Base-by-base conservation (phyloP, 64 coral and sea anemone species). In the Catalaphyllia jardinei region DNA sequence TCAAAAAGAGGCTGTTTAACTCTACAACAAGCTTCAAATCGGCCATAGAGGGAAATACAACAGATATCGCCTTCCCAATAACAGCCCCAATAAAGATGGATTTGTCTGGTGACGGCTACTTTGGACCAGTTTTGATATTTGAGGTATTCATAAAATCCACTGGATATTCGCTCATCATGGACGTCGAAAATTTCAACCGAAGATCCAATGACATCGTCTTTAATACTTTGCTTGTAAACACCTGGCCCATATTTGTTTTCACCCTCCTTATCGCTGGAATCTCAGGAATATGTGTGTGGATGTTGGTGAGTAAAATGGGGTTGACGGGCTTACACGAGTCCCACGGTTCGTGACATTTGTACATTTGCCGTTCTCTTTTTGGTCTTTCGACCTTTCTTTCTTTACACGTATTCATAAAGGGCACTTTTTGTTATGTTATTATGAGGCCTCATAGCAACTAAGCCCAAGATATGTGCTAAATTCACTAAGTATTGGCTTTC, bases 221-320 rank as follows among this genome's bases (percentile, higher is more conserved):
- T 3, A 17, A 42, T 3, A 6, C 61, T 5, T 65, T 92, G 46
- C 1, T 87, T 42, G 73, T 79, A 29, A 71, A 29, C 20, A 46
- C 42, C 8, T 92, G 90, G 90, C 90, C 90, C 3, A 80, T 92
- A 29, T 60, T 92, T 8, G 65, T 87, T 4, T 79, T 87, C 28
- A 78, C 82, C 19, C 51, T 92, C 31, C 73, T 92, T 2, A 54
- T 92, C 4, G 90, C 90, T 35, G 90, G 90, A 5, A 92, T 71
- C 25, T 87, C 90, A 28, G 90, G 90, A 12, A 87, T 92, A 33
- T 87, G 50, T 65, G 83, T 92, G 4, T 92, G 90, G 90, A 67
- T 74, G 42, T 10, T 92, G 82, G 90, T 92, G 79, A 87, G 42
- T 46, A 46, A 46, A 46, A 46, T 46, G 42, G 42, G 42, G 42